Base-by-base conservation (phyloP, 1,140 invertebrate species). In the Monomorium pharaonis region DNA sequence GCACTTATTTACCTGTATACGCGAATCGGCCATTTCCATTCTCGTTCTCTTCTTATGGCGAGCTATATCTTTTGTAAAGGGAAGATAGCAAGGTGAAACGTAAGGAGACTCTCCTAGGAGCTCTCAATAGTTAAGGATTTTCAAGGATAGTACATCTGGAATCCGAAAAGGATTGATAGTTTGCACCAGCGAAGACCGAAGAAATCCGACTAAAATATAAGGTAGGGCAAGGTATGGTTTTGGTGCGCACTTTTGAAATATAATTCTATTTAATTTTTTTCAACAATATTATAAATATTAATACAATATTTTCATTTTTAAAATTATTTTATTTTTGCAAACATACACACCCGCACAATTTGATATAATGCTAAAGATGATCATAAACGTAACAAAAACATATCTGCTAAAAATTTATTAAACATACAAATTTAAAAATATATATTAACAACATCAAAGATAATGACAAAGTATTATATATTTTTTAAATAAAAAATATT, bases 1-100 rank as follows among this genome's bases (percentile, higher is more conserved):
- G 88, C 67, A 89, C 74, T 89, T 89, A 88, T 89, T 81, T 88
- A 89, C 88, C 88, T 89, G 88, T 87, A 42, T 80, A 75, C 54
- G 37, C 72, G 54, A 78, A 89, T 90, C 85, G 85, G 87, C 88
- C 88, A 87, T 90, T 90, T 76, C 47, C 85, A 77, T 89, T 90
- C 85, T 85, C 69, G 81, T 84, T 83, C 80, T 58, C 77, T 86
- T 89, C 88, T 90, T 87, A 84, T 87, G 69, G 78, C 67, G 60
- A 69, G 56, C 67, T 16, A 42, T 84, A 89, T 85, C 88, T 89
- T 67, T 42, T 33, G 76, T 65, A 67, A 86, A 69, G 62, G 47
- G 2, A 33, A 74, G 44, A 21, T 21, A 72, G 30, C n/a, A n/a
- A n/a, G 12, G 37, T 37, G 27, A 27, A 37, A 72, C 70, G 67